Evolutionary conservation across 2,888 invertebrate genomes (phyloP).

Genomic region (Gryllus longicercus): DNA sequence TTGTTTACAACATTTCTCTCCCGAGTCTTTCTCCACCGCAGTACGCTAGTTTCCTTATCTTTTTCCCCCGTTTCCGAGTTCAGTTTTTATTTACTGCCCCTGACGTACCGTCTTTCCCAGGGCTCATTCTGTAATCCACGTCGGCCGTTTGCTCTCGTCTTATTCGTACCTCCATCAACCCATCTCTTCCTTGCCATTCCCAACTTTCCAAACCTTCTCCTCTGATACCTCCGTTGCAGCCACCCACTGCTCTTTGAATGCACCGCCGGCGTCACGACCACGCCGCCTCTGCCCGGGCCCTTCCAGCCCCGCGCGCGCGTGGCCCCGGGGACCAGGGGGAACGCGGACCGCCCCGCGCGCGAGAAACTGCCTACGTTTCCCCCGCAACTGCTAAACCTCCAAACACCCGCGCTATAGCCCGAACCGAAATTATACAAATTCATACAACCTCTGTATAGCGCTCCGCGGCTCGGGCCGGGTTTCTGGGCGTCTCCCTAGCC

Average conservation of each 20-base stretch:
- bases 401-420: neutral
- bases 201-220: too few relatives aligned
- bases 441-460: neutral
- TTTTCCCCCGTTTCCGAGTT: too few relatives aligned
- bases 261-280: neutral
- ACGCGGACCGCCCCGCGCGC: neutral
- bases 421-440: slow-evolving; percentile 5
- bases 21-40: too few relatives aligned
- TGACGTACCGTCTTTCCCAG: too few relatives aligned
- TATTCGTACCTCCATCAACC: too few relatives aligned
- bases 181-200: too few relatives aligned
- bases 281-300: neutral
- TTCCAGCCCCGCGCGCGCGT: neutral
- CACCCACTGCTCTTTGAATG: neutral
- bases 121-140: too few relatives aligned
- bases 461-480: neutral
- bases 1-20: too few relatives aligned
- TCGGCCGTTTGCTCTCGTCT: too few relatives aligned
- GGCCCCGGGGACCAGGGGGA: neutral
- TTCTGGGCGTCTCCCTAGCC: slow-evolving; percentile 8
- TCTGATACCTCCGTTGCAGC: neutral
- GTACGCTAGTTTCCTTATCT: too few relatives aligned
- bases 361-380: neutral
- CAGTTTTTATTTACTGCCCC: too few relatives aligned
- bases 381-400: neutral